A percentile compares a stretch with the other conserved stretches of the same genome.
These are phyloP conservation scores for Puntigrus tetrazona DNA, from an alignment of 2,113 vertebrate genomes.

Conservation along the genomic window DNA sequence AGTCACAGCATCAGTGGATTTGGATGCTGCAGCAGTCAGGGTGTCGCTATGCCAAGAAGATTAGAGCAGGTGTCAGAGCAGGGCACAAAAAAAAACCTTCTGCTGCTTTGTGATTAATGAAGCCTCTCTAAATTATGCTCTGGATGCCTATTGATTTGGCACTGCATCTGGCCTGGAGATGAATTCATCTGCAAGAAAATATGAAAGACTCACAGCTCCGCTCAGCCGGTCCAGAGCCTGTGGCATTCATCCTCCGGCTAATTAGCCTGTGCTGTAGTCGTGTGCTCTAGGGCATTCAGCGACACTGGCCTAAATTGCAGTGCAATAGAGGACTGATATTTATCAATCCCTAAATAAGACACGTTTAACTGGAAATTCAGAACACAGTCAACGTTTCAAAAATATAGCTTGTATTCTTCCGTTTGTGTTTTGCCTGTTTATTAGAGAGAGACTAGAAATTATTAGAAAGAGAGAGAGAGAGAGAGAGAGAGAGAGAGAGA, in stretches of 20 bases:
- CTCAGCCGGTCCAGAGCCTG: not conserved
- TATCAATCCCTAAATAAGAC: conserved; percentile 16
- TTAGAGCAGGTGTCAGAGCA: conserved; percentile 63
- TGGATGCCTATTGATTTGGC: conserved; percentile 64
- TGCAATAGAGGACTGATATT: not conserved
- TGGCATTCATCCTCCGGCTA: conserved; percentile 59
- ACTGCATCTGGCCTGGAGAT: conserved; percentile 48
- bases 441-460: not conserved
- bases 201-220: conserved; percentile 56
- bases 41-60: conserved; percentile 53
- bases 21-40: conserved; percentile 49
- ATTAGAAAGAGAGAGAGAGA: too few species aligned
- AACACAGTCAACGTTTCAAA: not conserved
- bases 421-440: not conserved
- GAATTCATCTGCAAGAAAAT: conserved; percentile 68
- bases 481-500: not conserved
- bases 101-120: conserved; percentile 70
- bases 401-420: not conserved
- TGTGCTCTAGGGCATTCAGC: conserved; percentile 9
- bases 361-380: not conserved
- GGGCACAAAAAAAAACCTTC: conserved; percentile 49
- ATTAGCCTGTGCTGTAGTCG: conserved; percentile 38
- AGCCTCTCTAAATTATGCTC: conserved; percentile 63
- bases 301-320: not conserved
- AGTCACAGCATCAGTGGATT: conserved; percentile 48